phyloP scores from a whole-genome alignment of 2,797 vertebrate genomes.

The Diceros bicornis region DNA sequence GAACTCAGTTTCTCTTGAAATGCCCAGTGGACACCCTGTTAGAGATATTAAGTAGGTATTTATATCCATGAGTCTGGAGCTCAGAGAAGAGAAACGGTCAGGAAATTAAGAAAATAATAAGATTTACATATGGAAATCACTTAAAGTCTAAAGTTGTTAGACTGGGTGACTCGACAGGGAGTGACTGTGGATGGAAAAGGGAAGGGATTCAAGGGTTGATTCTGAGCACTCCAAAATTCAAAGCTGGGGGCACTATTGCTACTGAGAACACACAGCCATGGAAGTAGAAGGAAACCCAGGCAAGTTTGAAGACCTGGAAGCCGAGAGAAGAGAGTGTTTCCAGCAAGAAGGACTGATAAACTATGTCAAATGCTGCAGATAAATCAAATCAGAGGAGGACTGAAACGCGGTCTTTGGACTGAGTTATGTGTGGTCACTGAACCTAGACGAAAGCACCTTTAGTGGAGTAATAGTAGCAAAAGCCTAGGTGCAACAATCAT shows the following conservation, averaged over 20 bases:
- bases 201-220: not conserved
- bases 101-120: too few species aligned
- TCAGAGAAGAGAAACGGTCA: not conserved
- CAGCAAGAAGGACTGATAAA: too few species aligned
- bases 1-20: not conserved
- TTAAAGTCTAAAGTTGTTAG: not conserved
- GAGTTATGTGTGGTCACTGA: accelerated
- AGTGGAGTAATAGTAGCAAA: accelerated
- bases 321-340: too few species aligned
- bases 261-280: too few species aligned
- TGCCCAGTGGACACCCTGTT: accelerated
- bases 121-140: not conserved
- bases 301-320: too few species aligned
- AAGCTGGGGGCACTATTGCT: too few species aligned
- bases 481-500: accelerated
- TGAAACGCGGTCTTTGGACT: too few species aligned
- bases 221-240: not conserved
- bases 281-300: too few species aligned
- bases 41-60: not conserved
- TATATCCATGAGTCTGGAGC: too few species aligned
- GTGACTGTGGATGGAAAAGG: not conserved
- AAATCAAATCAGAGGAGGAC: not conserved
- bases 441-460: accelerated
- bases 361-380: too few species aligned
- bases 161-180: not conserved